A percentile compares a stretch with the other conserved stretches of the same genome.
Evolutionary conservation across 23 tunicate genomes (phyloP).

Genomic region (Botrylloides violaceus): DNA sequence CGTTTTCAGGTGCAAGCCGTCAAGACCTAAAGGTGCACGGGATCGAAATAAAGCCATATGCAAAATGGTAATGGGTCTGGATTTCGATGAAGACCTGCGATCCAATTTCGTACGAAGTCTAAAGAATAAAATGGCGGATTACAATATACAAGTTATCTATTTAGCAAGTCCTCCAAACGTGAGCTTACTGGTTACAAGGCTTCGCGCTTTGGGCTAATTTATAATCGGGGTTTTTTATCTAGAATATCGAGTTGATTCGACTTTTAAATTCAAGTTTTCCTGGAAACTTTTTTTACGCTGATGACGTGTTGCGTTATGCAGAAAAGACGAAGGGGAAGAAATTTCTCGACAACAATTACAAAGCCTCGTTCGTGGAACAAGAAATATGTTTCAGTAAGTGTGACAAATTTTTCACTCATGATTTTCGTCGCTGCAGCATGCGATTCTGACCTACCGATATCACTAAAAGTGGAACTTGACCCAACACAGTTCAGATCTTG

Average conservation of each 20-base stretch:
- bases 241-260: constrained; percentile 91
- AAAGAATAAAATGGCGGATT: constrained; percentile 96
- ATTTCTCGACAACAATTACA: constrained; percentile 87
- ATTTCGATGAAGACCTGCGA: constrained; percentile 72
- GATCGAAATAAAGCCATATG: constrained; percentile 96
- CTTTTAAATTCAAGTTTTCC: constrained; percentile 90
- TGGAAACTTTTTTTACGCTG: constrained; percentile 89
- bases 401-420: not conserved
- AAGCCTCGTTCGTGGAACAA: constrained; percentile 93
- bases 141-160: constrained; percentile 61
- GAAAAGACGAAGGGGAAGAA: constrained; percentile 43
- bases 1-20: constrained; percentile 83
- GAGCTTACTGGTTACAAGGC: not conserved
- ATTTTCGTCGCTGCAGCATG: no score
- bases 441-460: no score
- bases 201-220: not conserved
- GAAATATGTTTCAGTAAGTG: constrained; percentile 97
- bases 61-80: constrained; percentile 68
- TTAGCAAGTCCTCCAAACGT: constrained; percentile 99
- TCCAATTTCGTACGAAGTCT: constrained; percentile 53
- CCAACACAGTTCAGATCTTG: no score
- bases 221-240: not conserved
- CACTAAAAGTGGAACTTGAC: no score
- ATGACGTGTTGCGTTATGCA: constrained; percentile 70
- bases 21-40: constrained; percentile 96